Evolutionary conservation across 2,113 vertebrate genomes (phyloP), one percentile per base, ranked within the genome.

Genomic region (Tamias sibiricus): DNA sequence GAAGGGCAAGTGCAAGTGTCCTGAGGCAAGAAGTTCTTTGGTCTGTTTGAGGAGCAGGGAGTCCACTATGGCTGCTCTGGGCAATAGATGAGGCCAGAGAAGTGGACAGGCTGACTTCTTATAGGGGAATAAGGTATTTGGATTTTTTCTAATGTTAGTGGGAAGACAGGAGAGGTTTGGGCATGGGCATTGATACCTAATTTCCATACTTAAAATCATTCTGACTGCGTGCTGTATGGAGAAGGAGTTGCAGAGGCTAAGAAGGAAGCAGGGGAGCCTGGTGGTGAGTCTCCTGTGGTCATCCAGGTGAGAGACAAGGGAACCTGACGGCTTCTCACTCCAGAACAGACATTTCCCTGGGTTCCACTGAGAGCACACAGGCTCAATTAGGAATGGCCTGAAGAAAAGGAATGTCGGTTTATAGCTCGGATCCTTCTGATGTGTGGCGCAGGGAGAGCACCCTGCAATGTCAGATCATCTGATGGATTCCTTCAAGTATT

Each of bases 401-500:
- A 42, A 37, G n/a, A 85, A 52, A 11, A 42, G n/a, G 24, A 37
- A 6, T 19, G 4, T 30, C 72, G 20, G 83, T 57, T 84, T 49
- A 54, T 3, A 32, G 44, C 19, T 88, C 66, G 40, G 40, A 6
- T 49, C 64, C 30, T 59, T 82, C 47, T 4, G 74, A 75, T 30
- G 4, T 1, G 10, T 42, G 30, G 37, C 35, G 3, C 64, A 49
- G 32, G 47, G 62, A 87, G 64, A 28, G 24, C 52, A 52, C 20
- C 75, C 42, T 66, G 19, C 1, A 64, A 74, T 5, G 16, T 71
- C 54, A 83, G 82, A 57, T 80, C 91, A 69, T 80, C 42, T 89
- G 84, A 82, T 62, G 13, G 32, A 71, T 83, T 47, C 35, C 74
- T 86, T 97, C n/a, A 97, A 95, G 94, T 92, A 97, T 94, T 96